phyloP scores from a whole-genome alignment of 2,888 invertebrate genomes.

The Terebella lapidaria region DNA sequence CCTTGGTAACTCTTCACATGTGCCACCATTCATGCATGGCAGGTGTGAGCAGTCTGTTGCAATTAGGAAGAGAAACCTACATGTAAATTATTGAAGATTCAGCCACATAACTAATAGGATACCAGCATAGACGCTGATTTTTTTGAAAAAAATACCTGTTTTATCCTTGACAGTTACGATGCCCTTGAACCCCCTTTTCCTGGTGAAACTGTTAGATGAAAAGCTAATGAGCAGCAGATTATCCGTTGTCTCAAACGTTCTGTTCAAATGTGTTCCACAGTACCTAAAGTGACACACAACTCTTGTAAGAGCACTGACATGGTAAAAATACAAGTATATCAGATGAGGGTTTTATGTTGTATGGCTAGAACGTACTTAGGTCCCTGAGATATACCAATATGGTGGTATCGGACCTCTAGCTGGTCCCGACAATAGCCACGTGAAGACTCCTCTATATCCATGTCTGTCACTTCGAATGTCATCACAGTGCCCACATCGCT shows the following conservation, averaged over 20 bases:
- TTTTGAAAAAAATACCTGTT: not conserved
- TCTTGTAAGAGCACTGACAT: not conserved
- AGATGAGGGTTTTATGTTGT: too few relatives aligned
- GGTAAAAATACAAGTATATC: not conserved
- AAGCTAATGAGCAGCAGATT: not conserved
- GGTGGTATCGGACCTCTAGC: conserved; percentile 20
- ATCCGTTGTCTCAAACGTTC: not conserved
- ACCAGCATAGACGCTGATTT: too few relatives aligned
- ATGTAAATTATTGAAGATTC: too few relatives aligned
- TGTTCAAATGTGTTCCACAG: not conserved
- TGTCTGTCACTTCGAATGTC: conserved; percentile 4
- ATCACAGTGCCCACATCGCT: conserved; percentile 13
- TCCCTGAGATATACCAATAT: conserved; percentile 19
- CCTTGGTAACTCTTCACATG: conserved; percentile 14
- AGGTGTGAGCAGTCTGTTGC: conserved; percentile 14
- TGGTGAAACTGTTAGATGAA: not conserved
- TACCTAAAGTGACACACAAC: not conserved
- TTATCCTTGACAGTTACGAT: not conserved
- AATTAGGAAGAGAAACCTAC: not conserved
- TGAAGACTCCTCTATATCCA: conserved; percentile 9
- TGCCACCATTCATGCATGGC: conserved; percentile 18
- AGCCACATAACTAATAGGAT: too few relatives aligned
- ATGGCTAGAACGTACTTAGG: conserved; percentile 15
- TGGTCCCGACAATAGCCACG: conserved; percentile 13
- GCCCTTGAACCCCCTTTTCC: not conserved